These are phyloP conservation scores for Meriones psammophilus DNA, from an alignment of 2,797 vertebrate species.

Conservation along the genomic window DNA sequence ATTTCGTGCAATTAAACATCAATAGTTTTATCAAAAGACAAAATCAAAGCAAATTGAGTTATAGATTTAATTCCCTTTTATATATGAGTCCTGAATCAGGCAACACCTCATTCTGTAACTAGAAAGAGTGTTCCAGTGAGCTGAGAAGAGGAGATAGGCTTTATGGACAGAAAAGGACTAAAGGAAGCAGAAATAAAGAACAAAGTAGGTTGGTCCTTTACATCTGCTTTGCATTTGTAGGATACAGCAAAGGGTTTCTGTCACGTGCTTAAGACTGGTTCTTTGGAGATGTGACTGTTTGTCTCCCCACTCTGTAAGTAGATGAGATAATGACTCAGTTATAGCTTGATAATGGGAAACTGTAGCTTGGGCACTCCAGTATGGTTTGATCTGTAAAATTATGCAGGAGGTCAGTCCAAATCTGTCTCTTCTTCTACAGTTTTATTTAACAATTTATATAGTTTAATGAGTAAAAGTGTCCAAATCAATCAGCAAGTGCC, in stretches of 20 bases:
- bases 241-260: background rate
- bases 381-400: background rate
- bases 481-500: background rate
- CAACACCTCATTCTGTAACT: background rate
- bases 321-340: background rate
- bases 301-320: background rate
- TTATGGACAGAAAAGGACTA: constrained; percentile 9
- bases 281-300: background rate
- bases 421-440: background rate
- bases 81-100: constrained; percentile 10
- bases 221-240: background rate
- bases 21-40: constrained; percentile 44
- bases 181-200: constrained; percentile 46
- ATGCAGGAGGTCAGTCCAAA: background rate
- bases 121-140: background rate
- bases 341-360: background rate
- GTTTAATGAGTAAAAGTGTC: constrained; percentile 49
- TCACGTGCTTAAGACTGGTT: background rate
- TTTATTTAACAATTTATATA: constrained; percentile 4
- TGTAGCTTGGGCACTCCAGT: background rate
- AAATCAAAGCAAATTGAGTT: background rate
- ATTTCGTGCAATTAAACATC: constrained; percentile 53
- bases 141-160: background rate
- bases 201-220: background rate
- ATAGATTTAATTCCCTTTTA: constrained; percentile 6